phyloP scores from a whole-genome alignment of 2,888 invertebrate genomes.

The Erpobdella octoculata region DNA sequence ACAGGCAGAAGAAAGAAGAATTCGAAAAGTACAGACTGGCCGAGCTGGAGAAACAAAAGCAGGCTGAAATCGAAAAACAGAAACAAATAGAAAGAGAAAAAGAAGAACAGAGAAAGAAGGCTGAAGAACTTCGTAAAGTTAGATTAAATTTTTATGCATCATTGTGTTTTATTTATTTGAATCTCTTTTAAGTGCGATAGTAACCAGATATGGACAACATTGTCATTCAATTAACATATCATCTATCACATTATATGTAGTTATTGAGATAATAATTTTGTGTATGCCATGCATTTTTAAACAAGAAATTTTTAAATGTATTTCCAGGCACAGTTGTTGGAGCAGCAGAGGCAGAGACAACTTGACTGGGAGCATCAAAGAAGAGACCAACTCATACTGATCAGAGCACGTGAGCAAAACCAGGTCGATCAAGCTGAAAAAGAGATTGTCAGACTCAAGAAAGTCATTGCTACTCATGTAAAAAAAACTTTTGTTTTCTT shows the following conservation, averaged over 20 bases:
- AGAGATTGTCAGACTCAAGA: slow-evolving; percentile 44
- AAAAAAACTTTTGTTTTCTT: not conserved
- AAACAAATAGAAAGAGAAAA: slow-evolving; percentile 75
- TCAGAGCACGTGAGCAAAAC: slow-evolving; percentile 48
- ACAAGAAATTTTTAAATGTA: no score
- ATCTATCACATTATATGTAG: no score
- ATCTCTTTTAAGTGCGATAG: no score
- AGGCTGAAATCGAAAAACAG: slow-evolving; percentile 65
- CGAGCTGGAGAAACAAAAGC: slow-evolving; percentile 74
- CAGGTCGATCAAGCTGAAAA: slow-evolving; percentile 45
- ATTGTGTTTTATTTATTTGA: no score
- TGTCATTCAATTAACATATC: not conserved
- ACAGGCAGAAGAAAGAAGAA: slow-evolving; percentile 74
- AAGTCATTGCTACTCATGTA: slow-evolving; percentile 53
- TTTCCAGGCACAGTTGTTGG: slow-evolving; percentile 58
- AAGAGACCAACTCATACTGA: slow-evolving; percentile 73
- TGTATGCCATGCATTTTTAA: no score
- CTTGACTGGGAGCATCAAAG: slow-evolving; percentile 92
- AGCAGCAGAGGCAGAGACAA: slow-evolving; percentile 87
- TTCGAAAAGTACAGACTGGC: slow-evolving; percentile 88
- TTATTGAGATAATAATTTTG: no score
- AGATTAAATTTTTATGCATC: no score
- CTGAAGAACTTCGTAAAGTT: slow-evolving; percentile 10
- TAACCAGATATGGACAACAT: no score
- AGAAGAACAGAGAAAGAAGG: slow-evolving; percentile 38